Conservation (phyloP, 2,113 vertebrate species). For the Pygoscelis antarcticus region DNA sequence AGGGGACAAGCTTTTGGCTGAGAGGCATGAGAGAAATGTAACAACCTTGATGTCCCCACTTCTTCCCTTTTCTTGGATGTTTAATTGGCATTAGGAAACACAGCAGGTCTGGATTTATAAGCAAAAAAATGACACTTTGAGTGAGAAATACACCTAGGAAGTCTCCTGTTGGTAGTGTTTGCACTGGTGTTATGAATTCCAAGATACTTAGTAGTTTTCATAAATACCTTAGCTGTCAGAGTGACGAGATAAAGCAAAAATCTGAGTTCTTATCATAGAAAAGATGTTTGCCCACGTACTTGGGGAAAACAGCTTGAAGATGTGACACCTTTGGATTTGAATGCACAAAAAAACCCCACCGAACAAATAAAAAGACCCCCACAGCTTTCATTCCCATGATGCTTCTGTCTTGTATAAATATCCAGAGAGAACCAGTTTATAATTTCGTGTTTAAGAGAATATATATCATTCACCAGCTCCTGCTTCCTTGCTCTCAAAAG, state of each 20-base stretch:
- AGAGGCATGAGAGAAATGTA: conserved; percentile 26
- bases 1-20: conserved; percentile 37
- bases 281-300: neutral
- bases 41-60: neutral
- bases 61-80: neutral
- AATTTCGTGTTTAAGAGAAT: neutral
- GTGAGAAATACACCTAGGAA: conserved; percentile 10
- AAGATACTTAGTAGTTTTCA: neutral
- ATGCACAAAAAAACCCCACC: neutral
- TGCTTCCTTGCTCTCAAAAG: neutral
- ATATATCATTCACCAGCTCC: neutral
- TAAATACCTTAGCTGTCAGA: neutral
- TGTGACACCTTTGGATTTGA: neutral
- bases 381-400: neutral
- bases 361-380: neutral
- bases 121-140: conserved; percentile 6
- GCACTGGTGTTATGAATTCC: neutral
- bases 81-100: conserved; percentile 44
- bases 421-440: neutral
- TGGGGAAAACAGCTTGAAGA: neutral
- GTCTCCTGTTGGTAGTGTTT: neutral
- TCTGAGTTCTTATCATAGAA: neutral
- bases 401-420: neutral
- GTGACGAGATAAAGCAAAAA: neutral
- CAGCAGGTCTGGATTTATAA: conserved; percentile 40